Conservation (phyloP, 2,888 invertebrate species). For the Callyntrura sp. region DNA sequence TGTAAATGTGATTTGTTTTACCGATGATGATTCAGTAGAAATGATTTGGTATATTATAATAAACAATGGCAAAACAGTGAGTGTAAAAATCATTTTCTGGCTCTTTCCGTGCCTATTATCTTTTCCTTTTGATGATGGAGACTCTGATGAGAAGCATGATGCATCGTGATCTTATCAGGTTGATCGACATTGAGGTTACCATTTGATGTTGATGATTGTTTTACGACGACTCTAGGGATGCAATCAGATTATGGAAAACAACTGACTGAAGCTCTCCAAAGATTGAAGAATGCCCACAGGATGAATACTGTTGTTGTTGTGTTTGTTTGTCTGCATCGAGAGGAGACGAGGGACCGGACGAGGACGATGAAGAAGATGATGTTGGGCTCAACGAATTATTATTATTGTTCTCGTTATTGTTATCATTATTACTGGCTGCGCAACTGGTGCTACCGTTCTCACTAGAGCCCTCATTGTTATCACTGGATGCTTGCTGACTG, state of each 20-base stretch:
- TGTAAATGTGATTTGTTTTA: constrained; percentile 1
- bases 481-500: constrained; percentile 64
- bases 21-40: constrained; percentile 24
- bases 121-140: neutral
- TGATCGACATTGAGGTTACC: neutral
- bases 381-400: constrained; percentile 67
- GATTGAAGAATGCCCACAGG: constrained; percentile 89
- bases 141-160: neutral
- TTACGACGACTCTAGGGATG: constrained; percentile 88
- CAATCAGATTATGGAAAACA: constrained; percentile 88
- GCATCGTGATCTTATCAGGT: constrained; percentile 29
- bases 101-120: neutral
- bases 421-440: constrained; percentile 57
- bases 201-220: constrained; percentile 44
- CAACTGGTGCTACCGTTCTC: constrained; percentile 37
- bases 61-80: constrained; percentile 30
- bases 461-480: constrained; percentile 57
- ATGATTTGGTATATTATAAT: neutral
- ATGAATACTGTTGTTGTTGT: constrained; percentile 84
- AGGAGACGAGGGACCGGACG: constrained; percentile 55
- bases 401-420: constrained; percentile 63
- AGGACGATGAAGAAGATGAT: constrained; percentile 54
- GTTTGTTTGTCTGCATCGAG: constrained; percentile 75
- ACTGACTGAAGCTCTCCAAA: constrained; percentile 88
- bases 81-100: neutral